Percentiles rank a stretch among this genome's conserved stretches.
These are phyloP conservation scores for Pelosia muscerda DNA, from an alignment of 2,888 invertebrate species.

Conservation along the genomic window DNA sequence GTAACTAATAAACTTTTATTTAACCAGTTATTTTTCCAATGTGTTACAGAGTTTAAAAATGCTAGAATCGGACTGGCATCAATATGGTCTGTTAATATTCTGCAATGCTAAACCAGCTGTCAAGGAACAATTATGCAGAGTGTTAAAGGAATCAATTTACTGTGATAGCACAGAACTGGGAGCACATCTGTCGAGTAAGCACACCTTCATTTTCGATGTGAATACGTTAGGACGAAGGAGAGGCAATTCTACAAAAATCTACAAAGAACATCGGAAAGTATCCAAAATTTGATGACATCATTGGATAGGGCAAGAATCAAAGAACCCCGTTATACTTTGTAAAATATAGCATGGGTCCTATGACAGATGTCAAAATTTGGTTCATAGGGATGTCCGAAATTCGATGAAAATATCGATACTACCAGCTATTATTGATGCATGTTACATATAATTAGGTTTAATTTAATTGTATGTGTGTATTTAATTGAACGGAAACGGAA, in stretches of 20 bases:
- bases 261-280: too few relatives aligned
- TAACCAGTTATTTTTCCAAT: too few relatives aligned
- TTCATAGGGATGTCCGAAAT: too few relatives aligned
- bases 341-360: too few relatives aligned
- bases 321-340: too few relatives aligned
- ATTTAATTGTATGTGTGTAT: too few relatives aligned
- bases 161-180: constrained; percentile 64
- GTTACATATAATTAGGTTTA: too few relatives aligned
- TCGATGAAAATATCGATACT: too few relatives aligned
- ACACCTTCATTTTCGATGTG: not conserved
- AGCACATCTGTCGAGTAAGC: constrained; percentile 62
- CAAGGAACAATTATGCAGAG: constrained; percentile 64
- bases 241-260: not conserved
- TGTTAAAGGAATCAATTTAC: constrained; percentile 65
- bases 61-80: constrained; percentile 73
- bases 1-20: too few relatives aligned
- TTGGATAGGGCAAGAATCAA: not conserved
- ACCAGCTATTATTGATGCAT: too few relatives aligned
- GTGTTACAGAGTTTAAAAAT: constrained; percentile 75
- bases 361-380: too few relatives aligned
- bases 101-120: constrained; percentile 65
- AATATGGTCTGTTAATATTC: constrained; percentile 73
- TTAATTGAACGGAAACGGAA: too few relatives aligned
- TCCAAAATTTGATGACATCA: not conserved
- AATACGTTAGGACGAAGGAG: not conserved